A percentile compares a stretch with the other conserved stretches of the same genome.
Evolutionary conservation across 2,888 invertebrate genomes (phyloP).

Genomic region (Mimas tiliae): DNA sequence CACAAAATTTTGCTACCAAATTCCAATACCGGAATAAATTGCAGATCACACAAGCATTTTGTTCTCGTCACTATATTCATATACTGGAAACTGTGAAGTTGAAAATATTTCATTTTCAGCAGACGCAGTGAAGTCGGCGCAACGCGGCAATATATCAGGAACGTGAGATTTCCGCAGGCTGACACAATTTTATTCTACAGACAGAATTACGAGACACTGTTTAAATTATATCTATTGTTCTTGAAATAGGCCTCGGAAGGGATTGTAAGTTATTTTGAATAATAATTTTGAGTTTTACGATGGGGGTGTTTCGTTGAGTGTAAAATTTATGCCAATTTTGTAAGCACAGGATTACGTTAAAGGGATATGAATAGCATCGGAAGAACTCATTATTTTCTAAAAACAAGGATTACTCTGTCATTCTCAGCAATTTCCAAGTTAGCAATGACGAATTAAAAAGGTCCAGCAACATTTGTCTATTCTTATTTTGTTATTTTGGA

Average conservation of each 20-base stretch:
- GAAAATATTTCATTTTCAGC: constrained; percentile 31
- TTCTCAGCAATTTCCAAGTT: too few relatives aligned
- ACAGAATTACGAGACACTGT: neutral
- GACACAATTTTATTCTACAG: constrained; percentile 33
- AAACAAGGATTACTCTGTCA: too few relatives aligned
- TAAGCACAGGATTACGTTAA: too few relatives aligned
- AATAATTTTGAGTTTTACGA: neutral
- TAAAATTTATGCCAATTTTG: too few relatives aligned
- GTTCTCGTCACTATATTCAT: constrained; percentile 3
- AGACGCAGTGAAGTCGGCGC: constrained; percentile 29
- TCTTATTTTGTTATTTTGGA: too few relatives aligned
- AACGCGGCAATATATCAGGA: constrained; percentile 33
- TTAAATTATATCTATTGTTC: constrained; percentile 19
- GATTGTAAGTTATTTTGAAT: neutral
- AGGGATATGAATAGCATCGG: too few relatives aligned
- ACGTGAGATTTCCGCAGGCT: constrained; percentile 33
- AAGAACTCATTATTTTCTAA: too few relatives aligned
- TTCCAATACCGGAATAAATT: constrained; percentile 22
- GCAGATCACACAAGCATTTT: constrained; percentile 14
- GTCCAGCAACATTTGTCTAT: too few relatives aligned
- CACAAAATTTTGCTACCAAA: neutral
- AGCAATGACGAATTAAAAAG: too few relatives aligned
- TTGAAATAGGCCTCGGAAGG: constrained; percentile 15
- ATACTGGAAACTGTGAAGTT: constrained; percentile 9
- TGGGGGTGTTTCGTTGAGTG: too few relatives aligned